phyloP scores from a whole-genome alignment of 2,113 vertebrate species.

The Halcyon senegalensis region DNA sequence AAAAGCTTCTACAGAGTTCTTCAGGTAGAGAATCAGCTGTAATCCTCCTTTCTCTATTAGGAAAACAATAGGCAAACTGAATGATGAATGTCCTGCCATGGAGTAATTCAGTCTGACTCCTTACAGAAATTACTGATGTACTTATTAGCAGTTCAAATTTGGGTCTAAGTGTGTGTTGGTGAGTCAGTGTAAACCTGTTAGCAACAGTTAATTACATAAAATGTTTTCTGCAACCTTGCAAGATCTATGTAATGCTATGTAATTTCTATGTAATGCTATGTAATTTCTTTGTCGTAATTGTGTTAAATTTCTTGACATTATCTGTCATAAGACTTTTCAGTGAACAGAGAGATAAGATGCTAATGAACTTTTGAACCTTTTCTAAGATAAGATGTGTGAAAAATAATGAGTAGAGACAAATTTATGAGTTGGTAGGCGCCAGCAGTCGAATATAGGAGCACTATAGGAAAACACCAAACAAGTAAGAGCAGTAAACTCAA shows the following conservation, averaged over 20 bases:
- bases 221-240: constrained; percentile 16
- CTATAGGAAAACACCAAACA: not conserved
- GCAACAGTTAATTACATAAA: constrained; percentile 23
- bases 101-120: not conserved
- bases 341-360: not conserved
- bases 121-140: not conserved
- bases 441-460: not conserved
- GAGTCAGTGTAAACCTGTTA: not conserved
- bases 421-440: not conserved
- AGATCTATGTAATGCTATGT: not conserved
- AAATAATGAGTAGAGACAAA: constrained; percentile 6
- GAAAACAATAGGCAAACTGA: not conserved
- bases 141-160: constrained; percentile 19
- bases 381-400: not conserved
- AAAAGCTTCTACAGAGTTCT: not conserved
- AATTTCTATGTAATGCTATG: not conserved
- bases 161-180: not conserved
- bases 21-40: not conserved
- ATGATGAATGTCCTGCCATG: not conserved
- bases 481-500: not conserved
- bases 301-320: constrained; percentile 1
- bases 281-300: constrained; percentile 35
- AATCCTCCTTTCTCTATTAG: not conserved
- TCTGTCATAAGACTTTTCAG: constrained; percentile 19
- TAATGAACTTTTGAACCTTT: constrained; percentile 42